Evolutionary conservation across 2,888 invertebrate genomes (phyloP), one percentile per base, ranked within the genome.

Genomic region (Caenorhabditis sp.): DNA sequence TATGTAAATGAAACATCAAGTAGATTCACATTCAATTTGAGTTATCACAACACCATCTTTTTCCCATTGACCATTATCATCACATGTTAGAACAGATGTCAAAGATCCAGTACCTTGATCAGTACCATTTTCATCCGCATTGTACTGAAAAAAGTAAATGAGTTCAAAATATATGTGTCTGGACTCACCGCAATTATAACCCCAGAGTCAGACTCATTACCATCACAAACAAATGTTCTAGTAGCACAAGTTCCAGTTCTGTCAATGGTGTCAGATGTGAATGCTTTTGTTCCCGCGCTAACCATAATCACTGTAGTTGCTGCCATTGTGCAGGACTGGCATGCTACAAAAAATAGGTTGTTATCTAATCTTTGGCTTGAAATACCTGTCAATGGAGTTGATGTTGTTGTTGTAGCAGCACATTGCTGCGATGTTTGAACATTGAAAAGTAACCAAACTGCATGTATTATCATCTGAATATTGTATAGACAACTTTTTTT

Each of bases 221-320:
- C 68, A 59, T 68, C 65, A 25, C 73, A 73, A 26, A 73, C 73
- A 1, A 59, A 61, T 21, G 67, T 68, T 62, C 68, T 23, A 20
- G 64, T 57, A 10, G 65, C 65, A 59, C 73, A 73, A 1, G 65
- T 66, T 5, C 65, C 73, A 54, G 31, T 43, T 8, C 53, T 68
- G 23, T 68, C 73, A 8, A 73, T 68, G 0, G 62, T 65, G 26
- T 68, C 68, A 58, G 65, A 62, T 2, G 73, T 73, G 52, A 73
- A 73, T 10, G 1, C 65, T 59, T 73, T 73, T 1, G 65, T 62
- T 58, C 67, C 73, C 1, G 38, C 61, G 59, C 68, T 73, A 7
- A 63, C 56, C 17, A 8, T 56, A 23, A 65, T 65, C 5, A 56
- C 49, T 10, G 53, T 21, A 0, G 63, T 54, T 3, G 65, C 50